Evolutionary conservation across 64 coral and sea anemone species (phyloP).

Genomic region (Montipora efflorescens): DNA sequence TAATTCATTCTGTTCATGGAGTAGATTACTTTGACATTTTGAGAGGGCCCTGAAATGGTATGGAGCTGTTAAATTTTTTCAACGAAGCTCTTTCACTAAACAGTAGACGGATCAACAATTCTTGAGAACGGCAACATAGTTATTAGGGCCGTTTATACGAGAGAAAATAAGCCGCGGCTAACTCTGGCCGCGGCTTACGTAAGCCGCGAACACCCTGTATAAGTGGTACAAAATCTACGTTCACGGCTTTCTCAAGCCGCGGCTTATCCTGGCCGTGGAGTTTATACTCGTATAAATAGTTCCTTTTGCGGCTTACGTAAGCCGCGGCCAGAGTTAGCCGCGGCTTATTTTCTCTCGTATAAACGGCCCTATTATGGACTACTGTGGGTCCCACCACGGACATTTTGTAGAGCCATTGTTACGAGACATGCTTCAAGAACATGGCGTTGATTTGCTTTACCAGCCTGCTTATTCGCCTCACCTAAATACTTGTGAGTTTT

Average conservation of each 20-base stretch:
- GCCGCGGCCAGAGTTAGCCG: too few species aligned
- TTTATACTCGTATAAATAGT: too few species aligned
- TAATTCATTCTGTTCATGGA: slow-evolving; percentile 38
- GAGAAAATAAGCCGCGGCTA: too few species aligned
- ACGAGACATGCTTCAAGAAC: slow-evolving; percentile 51
- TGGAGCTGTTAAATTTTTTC: slow-evolving; percentile 61
- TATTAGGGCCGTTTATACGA: too few species aligned
- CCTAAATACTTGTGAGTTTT: slow-evolving; percentile 70
- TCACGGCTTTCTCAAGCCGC: too few species aligned
- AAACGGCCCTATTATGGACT: too few species aligned
- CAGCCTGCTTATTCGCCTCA: slow-evolving; percentile 52
- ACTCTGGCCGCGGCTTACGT: too few species aligned
- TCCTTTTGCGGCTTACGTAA: too few species aligned
- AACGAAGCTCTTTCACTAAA: slow-evolving; percentile 15
- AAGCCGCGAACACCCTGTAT: too few species aligned
- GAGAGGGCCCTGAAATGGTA: slow-evolving; percentile 38
- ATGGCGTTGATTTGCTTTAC: slow-evolving; percentile 62
- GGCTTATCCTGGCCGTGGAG: too few species aligned
- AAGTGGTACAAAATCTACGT: too few species aligned
- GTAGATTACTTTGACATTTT: slow-evolving; percentile 45
- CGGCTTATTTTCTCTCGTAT: too few species aligned
- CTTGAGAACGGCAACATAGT: slow-evolving; percentile 53
- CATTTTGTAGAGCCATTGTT: slow-evolving; percentile 53
- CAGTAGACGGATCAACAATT: slow-evolving; percentile 41
- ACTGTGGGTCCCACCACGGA: slow-evolving; percentile 83